Evolutionary conservation across 1,140 invertebrate species (phyloP).

Genomic region (Bombus balteatus): DNA sequence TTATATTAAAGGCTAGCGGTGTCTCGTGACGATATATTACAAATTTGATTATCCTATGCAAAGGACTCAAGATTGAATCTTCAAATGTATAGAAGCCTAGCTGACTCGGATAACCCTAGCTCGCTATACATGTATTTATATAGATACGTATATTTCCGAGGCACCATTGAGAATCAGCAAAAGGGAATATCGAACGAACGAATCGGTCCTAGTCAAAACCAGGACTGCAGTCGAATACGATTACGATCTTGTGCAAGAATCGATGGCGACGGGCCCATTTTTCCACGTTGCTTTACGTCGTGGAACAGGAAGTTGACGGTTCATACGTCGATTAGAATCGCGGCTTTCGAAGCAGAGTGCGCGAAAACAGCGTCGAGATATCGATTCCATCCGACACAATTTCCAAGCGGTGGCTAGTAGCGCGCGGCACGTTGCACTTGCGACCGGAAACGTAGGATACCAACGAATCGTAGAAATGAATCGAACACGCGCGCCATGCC

Average conservation of each 20-base stretch:
- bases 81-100: not conserved
- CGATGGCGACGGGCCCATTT: not conserved
- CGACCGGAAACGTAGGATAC: slow-evolving; percentile 1
- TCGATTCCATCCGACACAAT: slow-evolving; percentile 60
- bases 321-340: slow-evolving; percentile 3
- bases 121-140: too few relatives aligned
- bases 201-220: not conserved
- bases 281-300: not conserved
- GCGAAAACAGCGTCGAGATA: slow-evolving; percentile 45
- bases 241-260: not conserved
- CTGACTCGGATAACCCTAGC: not conserved
- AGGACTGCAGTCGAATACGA: not conserved
- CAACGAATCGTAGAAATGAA: not conserved
- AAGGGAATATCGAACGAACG: not conserved
- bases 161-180: too few relatives aligned
- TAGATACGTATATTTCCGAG: too few relatives aligned
- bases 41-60: too few relatives aligned
- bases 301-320: not conserved
- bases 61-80: not conserved
- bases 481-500: not conserved
- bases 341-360: not conserved
- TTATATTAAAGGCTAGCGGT: too few relatives aligned
- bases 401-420: slow-evolving; percentile 16
- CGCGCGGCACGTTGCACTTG: not conserved
- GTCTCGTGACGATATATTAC: too few relatives aligned